Conservation (phyloP, 2,888 invertebrate genomes). For the Anticlea derivata region DNA sequence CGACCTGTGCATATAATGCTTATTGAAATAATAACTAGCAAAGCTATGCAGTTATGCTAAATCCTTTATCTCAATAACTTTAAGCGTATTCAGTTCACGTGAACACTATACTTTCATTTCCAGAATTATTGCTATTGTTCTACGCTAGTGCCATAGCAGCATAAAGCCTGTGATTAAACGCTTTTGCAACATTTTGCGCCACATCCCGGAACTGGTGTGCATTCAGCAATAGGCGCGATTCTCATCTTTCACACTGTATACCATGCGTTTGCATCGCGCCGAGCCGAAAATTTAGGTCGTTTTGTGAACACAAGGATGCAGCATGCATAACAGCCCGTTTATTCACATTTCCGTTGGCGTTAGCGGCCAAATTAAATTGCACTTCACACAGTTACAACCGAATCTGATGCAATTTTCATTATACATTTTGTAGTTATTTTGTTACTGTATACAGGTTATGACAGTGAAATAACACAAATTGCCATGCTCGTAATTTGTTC, state of each 20-base stretch:
- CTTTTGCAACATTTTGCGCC: conserved; percentile 37
- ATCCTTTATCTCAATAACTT: not conserved
- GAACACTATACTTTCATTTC: conserved; percentile 7
- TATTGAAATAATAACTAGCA: conserved; percentile 43
- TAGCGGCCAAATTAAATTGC: conserved; percentile 37
- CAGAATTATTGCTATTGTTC: conserved; percentile 7
- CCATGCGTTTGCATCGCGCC: conserved; percentile 43
- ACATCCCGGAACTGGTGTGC: conserved; percentile 60
- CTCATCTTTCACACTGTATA: conserved; percentile 58
- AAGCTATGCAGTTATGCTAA: not conserved
- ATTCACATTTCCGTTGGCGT: conserved; percentile 53
- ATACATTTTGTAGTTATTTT: conserved; percentile 7
- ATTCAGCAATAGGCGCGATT: conserved; percentile 59
- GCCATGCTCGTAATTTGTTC: conserved; percentile 11
- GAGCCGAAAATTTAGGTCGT: conserved; percentile 58
- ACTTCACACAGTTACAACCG: conserved; percentile 34
- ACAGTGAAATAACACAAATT: conserved; percentile 18
- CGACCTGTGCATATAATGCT: conserved; percentile 52
- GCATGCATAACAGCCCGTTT: conserved; percentile 41
- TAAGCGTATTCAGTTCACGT: conserved; percentile 6
- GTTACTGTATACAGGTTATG: conserved; percentile 5
- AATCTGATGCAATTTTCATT: conserved; percentile 34
- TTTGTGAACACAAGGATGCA: conserved; percentile 50
- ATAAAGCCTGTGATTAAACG: conserved; percentile 24
- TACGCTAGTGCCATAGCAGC: conserved; percentile 5